Percentiles rank a stretch among this genome's conserved stretches.
Evolutionary conservation across 2,888 invertebrate genomes (phyloP).

Genomic region (Tinea trinotella): DNA sequence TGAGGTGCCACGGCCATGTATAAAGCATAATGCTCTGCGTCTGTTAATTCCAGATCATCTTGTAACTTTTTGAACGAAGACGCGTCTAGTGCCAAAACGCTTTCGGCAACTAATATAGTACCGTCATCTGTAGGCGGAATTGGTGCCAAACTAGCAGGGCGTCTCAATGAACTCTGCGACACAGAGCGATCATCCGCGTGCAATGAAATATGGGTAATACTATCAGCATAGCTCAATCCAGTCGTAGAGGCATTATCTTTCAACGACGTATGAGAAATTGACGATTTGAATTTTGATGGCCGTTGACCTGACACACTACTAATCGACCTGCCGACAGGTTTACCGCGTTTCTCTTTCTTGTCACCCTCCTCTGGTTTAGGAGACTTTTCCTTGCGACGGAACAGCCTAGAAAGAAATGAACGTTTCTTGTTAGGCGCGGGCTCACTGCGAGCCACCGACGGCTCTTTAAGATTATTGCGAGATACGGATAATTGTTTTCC

Average conservation of each 20-base stretch:
- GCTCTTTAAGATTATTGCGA: constrained; percentile 34
- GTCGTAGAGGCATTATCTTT: constrained; percentile 51
- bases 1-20: constrained; percentile 90
- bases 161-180: constrained; percentile 42
- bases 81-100: constrained; percentile 61
- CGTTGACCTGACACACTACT: constrained; percentile 75
- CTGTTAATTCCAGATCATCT: constrained; percentile 80
- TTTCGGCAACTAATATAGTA: constrained; percentile 73
- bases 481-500: constrained; percentile 46
- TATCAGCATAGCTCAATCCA: constrained; percentile 66
- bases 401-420: constrained; percentile 60
- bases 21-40: constrained; percentile 90
- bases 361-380: constrained; percentile 54
- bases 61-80: constrained; percentile 49
- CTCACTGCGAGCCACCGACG: constrained; percentile 49
- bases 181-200: constrained; percentile 69
- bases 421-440: constrained; percentile 52
- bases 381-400: constrained; percentile 56
- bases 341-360: constrained; percentile 40
- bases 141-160: constrained; percentile 42
- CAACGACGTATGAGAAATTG: constrained; percentile 54
- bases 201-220: constrained; percentile 77
- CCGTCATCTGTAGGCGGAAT: constrained; percentile 66
- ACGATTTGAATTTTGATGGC: constrained; percentile 59
- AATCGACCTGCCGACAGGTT: constrained; percentile 72